phyloP scores from a whole-genome alignment of 2,113 vertebrate species.

The Carassius gibelio region DNA sequence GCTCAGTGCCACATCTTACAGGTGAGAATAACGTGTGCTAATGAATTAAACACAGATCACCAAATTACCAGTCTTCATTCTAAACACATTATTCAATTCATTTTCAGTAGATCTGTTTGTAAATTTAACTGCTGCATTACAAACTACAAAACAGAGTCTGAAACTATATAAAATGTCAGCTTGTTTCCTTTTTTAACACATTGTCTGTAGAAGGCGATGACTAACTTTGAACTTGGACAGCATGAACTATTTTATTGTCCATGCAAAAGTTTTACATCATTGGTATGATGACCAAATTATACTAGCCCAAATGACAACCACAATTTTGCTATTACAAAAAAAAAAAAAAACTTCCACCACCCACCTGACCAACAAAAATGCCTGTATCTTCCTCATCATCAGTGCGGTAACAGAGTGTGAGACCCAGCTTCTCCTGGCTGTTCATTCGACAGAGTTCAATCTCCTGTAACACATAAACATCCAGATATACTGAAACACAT shows the following conservation, averaged over 20 bases:
- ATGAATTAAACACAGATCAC: not conserved
- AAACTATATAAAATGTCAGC: not conserved
- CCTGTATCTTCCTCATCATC: constrained; percentile 91
- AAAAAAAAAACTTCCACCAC: constrained; percentile 1
- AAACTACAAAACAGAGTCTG: not conserved
- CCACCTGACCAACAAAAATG: constrained; percentile 94
- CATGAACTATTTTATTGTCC: not conserved
- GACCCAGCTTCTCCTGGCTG: constrained; percentile 92
- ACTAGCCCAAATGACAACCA: not conserved
- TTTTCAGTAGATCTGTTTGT: constrained; percentile 19
- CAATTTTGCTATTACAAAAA: not conserved
- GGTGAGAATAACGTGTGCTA: not conserved
- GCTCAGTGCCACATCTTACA: not conserved
- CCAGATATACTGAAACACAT: not conserved
- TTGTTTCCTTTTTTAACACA: not conserved
- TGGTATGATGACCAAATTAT: not conserved
- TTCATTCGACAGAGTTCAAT: constrained; percentile 85
- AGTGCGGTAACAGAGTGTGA: constrained; percentile 94
- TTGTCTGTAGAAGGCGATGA: not conserved
- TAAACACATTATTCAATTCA: not conserved
- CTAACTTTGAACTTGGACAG: not conserved
- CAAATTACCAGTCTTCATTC: not conserved
- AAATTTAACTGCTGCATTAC: not conserved
- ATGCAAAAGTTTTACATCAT: not conserved
- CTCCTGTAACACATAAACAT: constrained; percentile 77